Percentiles rank a stretch among this genome's conserved stretches.
Evolutionary conservation across 2,113 vertebrate species (phyloP).

Genomic region (Typhlomys cinereus): DNA sequence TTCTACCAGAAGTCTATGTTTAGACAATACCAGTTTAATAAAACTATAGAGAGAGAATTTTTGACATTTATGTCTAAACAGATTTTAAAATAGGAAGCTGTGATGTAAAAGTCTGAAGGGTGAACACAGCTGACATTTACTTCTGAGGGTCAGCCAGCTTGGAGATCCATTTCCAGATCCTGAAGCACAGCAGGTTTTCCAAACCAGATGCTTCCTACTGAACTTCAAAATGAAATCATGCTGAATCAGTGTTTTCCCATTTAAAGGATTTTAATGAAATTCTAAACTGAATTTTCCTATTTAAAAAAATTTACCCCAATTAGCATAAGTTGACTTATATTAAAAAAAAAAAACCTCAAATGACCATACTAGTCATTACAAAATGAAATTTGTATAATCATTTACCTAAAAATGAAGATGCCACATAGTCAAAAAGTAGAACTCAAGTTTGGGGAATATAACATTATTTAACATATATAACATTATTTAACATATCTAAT

Average conservation of each 20-base stretch:
- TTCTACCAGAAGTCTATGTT: background rate
- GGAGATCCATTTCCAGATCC: background rate
- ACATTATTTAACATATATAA: no score
- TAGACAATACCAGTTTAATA: slow-evolving; percentile 36
- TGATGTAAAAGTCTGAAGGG: slow-evolving; percentile 59
- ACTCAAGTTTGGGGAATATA: slow-evolving; percentile 25
- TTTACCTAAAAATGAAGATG: slow-evolving; percentile 19
- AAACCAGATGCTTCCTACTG: background rate
- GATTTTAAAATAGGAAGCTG: slow-evolving; percentile 70
- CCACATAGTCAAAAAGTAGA: background rate
- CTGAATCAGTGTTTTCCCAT: background rate
- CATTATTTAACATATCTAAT: no score
- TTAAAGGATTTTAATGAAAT: slow-evolving; percentile 11
- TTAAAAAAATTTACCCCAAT: slow-evolving; percentile 29
- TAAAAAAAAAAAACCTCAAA: slow-evolving; percentile 17
- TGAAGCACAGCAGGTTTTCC: background rate
- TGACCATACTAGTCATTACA: slow-evolving; percentile 4
- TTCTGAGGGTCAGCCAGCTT: slow-evolving; percentile 81
- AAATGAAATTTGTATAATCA: slow-evolving; percentile 40
- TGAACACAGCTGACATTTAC: slow-evolving; percentile 85
- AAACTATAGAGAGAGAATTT: background rate
- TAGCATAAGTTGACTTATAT: slow-evolving; percentile 23
- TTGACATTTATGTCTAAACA: background rate
- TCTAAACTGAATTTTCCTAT: slow-evolving; percentile 25
- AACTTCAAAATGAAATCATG: slow-evolving; percentile 23